Evolutionary conservation across 2,113 vertebrate genomes (phyloP).

Genomic region (Mesocricetus auratus): DNA sequence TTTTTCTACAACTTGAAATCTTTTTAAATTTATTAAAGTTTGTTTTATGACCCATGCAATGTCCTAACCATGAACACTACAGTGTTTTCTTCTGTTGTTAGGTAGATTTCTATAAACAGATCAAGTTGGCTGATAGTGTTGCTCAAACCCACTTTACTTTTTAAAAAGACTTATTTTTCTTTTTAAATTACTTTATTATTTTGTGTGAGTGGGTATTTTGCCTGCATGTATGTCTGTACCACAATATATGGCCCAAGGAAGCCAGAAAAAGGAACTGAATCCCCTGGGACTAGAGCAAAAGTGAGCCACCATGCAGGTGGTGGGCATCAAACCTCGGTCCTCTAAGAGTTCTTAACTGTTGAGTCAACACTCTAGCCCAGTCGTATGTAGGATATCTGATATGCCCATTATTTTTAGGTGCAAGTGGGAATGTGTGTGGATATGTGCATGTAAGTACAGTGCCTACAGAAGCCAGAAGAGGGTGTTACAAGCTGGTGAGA

Average conservation of each 20-base stretch:
- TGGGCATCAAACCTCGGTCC: background rate
- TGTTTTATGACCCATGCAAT: background rate
- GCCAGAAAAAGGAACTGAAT: background rate
- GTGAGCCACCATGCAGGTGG: background rate
- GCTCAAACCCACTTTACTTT: background rate
- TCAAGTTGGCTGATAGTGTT: background rate
- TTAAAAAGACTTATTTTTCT: background rate
- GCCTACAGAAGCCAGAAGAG: background rate
- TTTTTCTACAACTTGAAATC: background rate
- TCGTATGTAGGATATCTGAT: background rate
- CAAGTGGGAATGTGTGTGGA: background rate
- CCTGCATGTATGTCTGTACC: background rate
- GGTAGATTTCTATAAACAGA: background rate
- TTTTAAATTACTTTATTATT: background rate
- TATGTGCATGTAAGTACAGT: background rate
- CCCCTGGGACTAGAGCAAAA: background rate
- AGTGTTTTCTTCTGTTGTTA: background rate
- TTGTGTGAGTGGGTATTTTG: background rate
- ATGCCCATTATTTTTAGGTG: background rate
- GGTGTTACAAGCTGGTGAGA: background rate
- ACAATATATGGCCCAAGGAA: background rate
- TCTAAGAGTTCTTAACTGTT: background rate
- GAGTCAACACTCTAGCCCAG: too few species aligned
- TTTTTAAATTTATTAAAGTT: background rate
- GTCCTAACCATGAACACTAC: background rate